phyloP scores from a whole-genome alignment of 1,140 invertebrate genomes.

The Tachypleus tridentatus region DNA sequence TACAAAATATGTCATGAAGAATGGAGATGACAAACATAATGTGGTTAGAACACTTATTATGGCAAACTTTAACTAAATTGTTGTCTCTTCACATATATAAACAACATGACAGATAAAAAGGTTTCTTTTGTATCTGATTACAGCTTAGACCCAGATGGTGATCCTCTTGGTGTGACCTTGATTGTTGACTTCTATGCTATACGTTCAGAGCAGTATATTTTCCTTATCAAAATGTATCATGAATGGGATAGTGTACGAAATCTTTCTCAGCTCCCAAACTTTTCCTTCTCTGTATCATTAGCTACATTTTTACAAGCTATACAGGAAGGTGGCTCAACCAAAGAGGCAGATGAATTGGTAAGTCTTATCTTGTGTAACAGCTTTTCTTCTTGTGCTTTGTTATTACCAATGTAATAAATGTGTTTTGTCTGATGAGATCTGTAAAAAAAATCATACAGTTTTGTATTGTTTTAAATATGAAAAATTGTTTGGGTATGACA shows the following conservation, averaged over 20 bases:
- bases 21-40: too few species aligned
- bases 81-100: too few species aligned
- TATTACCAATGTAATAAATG: not conserved
- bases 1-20: too few species aligned
- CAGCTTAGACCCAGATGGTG: constrained; percentile 65
- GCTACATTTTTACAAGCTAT: constrained; percentile 45
- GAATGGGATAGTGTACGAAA: constrained; percentile 54
- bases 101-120: too few species aligned
- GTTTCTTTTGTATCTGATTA: constrained; percentile 26
- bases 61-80: too few species aligned
- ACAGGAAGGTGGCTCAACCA: constrained; percentile 1
- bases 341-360: constrained; percentile 16
- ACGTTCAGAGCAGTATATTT: constrained; percentile 63
- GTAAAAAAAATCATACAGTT: not conserved
- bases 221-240: constrained; percentile 54
- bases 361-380: not conserved
- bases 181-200: constrained; percentile 80
- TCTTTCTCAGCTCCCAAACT: constrained; percentile 70
- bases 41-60: too few species aligned
- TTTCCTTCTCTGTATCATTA: constrained; percentile 69
- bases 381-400: not conserved
- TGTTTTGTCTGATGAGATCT: not conserved
- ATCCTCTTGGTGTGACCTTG: constrained; percentile 68
- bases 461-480: not conserved
- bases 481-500: too few species aligned